Evolutionary conservation across 1,140 invertebrate species (phyloP).

Genomic region (fruit fly (Drosophila melanogaster)): Release_6_plus_ISO1_MT NT_037436.4:16213501-16214000

Average conservation of each 20-base stretch:
- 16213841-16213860: slow-evolving; percentile 46
- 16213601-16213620: slow-evolving; percentile 6
- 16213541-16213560: slow-evolving; percentile 16
- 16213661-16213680: slow-evolving; percentile 58
- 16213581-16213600: slow-evolving; percentile 12
- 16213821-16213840: slow-evolving; percentile 61
- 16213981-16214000: slow-evolving; percentile 2
- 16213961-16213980: slow-evolving; percentile 14
- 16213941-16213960: slow-evolving; percentile 59
- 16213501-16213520: slow-evolving; percentile 16
- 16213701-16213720: slow-evolving; percentile 78
- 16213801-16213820: slow-evolving; percentile 83
- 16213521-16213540: not conserved
- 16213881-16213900: slow-evolving; percentile 43
- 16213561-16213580: slow-evolving; percentile 17
- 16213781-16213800: slow-evolving; percentile 74
- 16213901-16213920: slow-evolving; percentile 57
- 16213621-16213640: slow-evolving; percentile 10
- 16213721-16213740: slow-evolving; percentile 73
- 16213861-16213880: not conserved
- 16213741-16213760: slow-evolving; percentile 21
- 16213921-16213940: slow-evolving; percentile 22
- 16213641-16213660: slow-evolving; percentile 22
- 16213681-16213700: slow-evolving; percentile 63
- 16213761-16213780: slow-evolving; percentile 64